Evolutionary conservation across 2,113 vertebrate genomes (phyloP), one percentile per base, ranked within the genome.

Genomic region (Bothrops jararaca): DNA sequence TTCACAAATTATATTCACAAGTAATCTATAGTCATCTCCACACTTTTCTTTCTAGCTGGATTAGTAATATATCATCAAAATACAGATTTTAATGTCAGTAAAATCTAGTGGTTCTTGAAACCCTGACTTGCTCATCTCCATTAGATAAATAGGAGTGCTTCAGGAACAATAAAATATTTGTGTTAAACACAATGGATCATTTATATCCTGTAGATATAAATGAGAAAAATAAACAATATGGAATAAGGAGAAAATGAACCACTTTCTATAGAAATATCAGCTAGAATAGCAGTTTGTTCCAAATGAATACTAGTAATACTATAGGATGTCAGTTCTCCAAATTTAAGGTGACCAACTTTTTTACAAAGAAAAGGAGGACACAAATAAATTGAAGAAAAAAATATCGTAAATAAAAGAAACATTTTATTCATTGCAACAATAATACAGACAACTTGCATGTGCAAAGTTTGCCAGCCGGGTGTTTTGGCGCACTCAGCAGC

Each of bases 61-160:
- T 18, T 86, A 1, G 18, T 90, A 89, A 91, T 56, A 52, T 29
- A 80, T 0, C 13, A 88, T 3, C 5, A 56, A 29, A 42, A 64
- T 1, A 0, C 3, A 92, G 45, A 94, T 88, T 88, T 92, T 91
- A 18, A 74, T 91, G 10, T 34, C 86, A 57, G 45, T 39, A 64
- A 39, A 56, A 86, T 5, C 20, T n/a, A 57, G 5, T 24, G 9
- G 57, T 89, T 48, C 34, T 85, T 92, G 54, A 94, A 92, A 60
- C 11, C 2, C 90, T 92, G 52, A 92, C 22, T 1, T 6, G 10
- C 10, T 0, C 0, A 34, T 22, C 24, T n/a, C 5, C 56, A 54
- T 26, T 34, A 69, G 2, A 88, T 93, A 24, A 11, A 80, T 85
- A 39, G 52, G 24, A 92, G 89, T 64, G 54, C 60, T 54, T 85